phyloP scores from a whole-genome alignment of 2,888 invertebrate genomes.

The Polia nebulosa region DNA sequence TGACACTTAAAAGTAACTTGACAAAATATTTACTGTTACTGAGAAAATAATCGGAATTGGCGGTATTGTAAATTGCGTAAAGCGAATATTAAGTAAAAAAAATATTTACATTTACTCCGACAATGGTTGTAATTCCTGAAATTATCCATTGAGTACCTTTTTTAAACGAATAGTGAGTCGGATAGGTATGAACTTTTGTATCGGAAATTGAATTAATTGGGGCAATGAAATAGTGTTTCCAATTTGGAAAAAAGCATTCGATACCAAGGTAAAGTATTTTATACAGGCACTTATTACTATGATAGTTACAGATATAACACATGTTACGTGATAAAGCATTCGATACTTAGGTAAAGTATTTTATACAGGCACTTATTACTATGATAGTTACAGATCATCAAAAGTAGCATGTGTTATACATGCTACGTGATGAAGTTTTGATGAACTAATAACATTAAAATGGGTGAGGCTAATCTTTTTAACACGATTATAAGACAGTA shows the following conservation, averaged over 20 bases:
- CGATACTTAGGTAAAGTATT: not conserved
- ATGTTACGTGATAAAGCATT: not conserved
- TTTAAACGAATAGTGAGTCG: not conserved
- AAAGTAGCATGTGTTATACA: not conserved
- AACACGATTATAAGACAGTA: not conserved
- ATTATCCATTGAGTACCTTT: not conserved
- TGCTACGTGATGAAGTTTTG: not conserved
- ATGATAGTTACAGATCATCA: not conserved
- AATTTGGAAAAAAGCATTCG: constrained; percentile 10
- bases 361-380: not conserved
- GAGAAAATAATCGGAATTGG: not conserved
- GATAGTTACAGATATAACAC: not conserved
- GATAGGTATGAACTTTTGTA: not conserved
- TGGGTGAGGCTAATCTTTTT: constrained; percentile 1
- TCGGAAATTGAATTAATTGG: constrained; percentile 19
- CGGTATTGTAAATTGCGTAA: not conserved
- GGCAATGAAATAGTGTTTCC: constrained; percentile 11
- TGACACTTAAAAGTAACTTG: not conserved
- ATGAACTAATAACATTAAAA: not conserved
- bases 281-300: not conserved
- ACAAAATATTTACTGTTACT: not conserved
- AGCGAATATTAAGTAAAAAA: too few relatives aligned
- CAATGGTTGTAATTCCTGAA: not conserved
- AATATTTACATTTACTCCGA: not conserved
- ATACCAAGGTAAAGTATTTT: not conserved